Conservation (phyloP, 2,797 vertebrate genomes). For the Sebastes miniatus region DNA sequence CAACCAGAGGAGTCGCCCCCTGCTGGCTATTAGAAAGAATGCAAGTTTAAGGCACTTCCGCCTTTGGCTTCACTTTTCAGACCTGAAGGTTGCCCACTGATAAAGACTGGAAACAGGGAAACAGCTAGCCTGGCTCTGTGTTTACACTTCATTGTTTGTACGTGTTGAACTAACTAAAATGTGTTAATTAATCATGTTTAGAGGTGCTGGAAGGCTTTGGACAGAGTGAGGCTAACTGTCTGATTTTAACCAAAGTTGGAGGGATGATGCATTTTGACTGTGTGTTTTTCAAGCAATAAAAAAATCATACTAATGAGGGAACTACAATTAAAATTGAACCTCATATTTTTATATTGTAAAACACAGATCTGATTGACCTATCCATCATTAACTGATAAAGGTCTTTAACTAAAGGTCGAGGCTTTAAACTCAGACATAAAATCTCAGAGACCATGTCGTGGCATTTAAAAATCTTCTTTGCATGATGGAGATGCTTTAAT, state of each 20-base stretch:
- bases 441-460: background rate
- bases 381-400: background rate
- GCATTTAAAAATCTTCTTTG: conserved; percentile 21
- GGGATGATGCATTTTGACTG: background rate
- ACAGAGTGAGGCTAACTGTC: background rate
- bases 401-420: conserved; percentile 19
- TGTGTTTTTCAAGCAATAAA: background rate
- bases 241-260: background rate
- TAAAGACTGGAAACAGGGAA: too few relatives aligned
- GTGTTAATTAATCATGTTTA: background rate
- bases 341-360: background rate
- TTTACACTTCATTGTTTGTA: background rate
- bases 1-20: too few relatives aligned
- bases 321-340: background rate
- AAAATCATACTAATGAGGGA: background rate
- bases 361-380: background rate
- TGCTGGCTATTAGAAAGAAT: too few relatives aligned
- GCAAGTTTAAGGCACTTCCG: fast-evolving
- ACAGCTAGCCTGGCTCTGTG: too few relatives aligned
- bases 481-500: conserved; percentile 1
- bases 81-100: too few relatives aligned
- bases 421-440: background rate
- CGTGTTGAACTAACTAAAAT: background rate
- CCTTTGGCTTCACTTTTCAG: too few relatives aligned
- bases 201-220: background rate